phyloP scores from a whole-genome alignment of 2,888 invertebrate genomes.

The Caenorhabditis sp. region DNA sequence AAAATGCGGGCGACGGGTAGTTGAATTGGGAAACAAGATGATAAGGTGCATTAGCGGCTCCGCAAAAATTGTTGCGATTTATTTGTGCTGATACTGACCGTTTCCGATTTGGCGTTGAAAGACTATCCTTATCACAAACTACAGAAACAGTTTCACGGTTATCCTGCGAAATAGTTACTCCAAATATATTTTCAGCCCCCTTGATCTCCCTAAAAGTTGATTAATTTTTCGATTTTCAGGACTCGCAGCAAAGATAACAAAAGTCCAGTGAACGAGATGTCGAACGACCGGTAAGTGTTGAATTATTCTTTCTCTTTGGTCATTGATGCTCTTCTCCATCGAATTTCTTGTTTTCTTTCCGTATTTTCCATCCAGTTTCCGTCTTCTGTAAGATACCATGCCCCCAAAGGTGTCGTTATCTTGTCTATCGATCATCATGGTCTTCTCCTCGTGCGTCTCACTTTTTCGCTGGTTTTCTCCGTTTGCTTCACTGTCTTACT shows the following conservation, averaged over 20 bases:
- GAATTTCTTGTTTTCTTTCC: neutral
- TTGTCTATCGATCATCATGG: slow-evolving; percentile 28
- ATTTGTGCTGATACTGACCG: too few species aligned
- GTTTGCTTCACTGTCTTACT: neutral
- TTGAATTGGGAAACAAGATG: too few species aligned
- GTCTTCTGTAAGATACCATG: neutral
- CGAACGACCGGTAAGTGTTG: slow-evolving; percentile 50
- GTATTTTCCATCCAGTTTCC: too few species aligned
- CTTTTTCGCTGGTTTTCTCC: slow-evolving; percentile 11
- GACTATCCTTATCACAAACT: too few species aligned
- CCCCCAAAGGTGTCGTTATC: slow-evolving; percentile 32
- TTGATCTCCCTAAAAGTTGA: too few species aligned
- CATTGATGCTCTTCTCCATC: neutral
- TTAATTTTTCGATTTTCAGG: slow-evolving; percentile 31
- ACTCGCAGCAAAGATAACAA: slow-evolving; percentile 51
- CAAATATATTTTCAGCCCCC: neutral
- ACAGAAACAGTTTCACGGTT: too few species aligned
- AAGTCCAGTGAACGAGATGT: slow-evolving; percentile 56
- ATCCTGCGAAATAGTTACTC: too few species aligned
- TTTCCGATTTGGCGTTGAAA: too few species aligned
- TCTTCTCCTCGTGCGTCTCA: slow-evolving; percentile 17
- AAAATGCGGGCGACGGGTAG: too few species aligned
- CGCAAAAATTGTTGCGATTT: too few species aligned
- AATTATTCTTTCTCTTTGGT: neutral
- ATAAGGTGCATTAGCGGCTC: too few species aligned